Evolutionary conservation across 2,113 vertebrate genomes (phyloP), one percentile per base, ranked within the genome.

Genomic region (Gallinago media): DNA sequence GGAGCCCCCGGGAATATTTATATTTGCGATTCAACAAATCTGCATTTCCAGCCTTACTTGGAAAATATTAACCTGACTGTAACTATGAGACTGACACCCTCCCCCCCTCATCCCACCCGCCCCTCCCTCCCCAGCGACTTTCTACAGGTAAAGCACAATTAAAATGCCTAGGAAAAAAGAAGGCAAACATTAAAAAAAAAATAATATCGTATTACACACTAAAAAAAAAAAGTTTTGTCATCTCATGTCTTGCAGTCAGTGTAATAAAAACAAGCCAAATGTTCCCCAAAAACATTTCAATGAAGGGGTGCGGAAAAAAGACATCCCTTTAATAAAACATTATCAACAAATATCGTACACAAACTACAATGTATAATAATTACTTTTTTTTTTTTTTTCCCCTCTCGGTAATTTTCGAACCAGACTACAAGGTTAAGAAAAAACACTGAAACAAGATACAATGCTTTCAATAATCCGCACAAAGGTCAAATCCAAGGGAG

Each of bases 381-480:
- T 98, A 98, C 96, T 98, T 98, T 97, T 98, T 94, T 95, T 78
- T 54, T 40, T n/a, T 55, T 95, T 91, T 95, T 93, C 83, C 97
- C 97, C 97, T 97, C 98, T 98, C 88, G 80, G 89, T 97, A 95
- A 98, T 97, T 98, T 97, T 97, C 97, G 97, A 98, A 98, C 98
- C 98, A 98, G 98, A 98, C 98, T 98, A 98, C 98, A 98, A 98
- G 98, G 98, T 97, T 97, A 97, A 98, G 98, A 98, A 98, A 98
- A 98, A 99, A 99, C 98, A 99, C 98, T 97, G 98, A 98, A 98
- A 99, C 98, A 98, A 97, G 98, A 99, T 98, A 99, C 98, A 98
- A 98, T 97, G 98, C 98, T 98, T 97, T 97, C 98, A 98, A 98
- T 98, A 98, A 98, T 98, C 98, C 95, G 98, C 98, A 99, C 98